A percentile compares a stretch with the other conserved stretches of the same genome.
Evolutionary conservation across 2,888 invertebrate species (phyloP).

Genomic region (Ophion costatus): DNA sequence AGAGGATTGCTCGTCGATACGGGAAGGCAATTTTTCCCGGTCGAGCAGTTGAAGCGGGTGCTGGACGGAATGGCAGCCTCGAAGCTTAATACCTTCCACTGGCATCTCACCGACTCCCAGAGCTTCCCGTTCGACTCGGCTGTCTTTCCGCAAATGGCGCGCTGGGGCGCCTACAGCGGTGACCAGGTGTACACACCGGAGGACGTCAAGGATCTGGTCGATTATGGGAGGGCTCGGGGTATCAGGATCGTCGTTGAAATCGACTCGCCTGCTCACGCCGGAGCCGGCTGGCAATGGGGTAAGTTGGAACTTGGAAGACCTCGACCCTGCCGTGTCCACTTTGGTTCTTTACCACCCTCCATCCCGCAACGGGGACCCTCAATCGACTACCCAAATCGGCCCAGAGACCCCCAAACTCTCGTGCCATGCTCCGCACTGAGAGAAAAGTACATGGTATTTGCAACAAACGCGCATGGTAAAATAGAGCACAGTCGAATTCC

Average conservation of each 20-base stretch:
- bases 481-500: no score
- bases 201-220: conserved; percentile 89
- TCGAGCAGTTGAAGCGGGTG: conserved; percentile 89
- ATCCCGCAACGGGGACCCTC: no score
- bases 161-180: conserved; percentile 94
- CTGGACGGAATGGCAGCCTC: conserved; percentile 95
- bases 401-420: no score
- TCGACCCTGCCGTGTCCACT: no score
- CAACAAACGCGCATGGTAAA: no score
- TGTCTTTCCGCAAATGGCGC: conserved; percentile 90
- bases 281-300: conserved; percentile 94
- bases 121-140: conserved; percentile 94
- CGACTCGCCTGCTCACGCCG: conserved; percentile 95
- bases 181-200: conserved; percentile 90
- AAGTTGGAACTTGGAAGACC: not conserved
- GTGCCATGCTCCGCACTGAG: no score
- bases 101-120: conserved; percentile 96
- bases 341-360: no score
- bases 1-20: conserved; percentile 96
- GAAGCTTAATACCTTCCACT: conserved; percentile 96
- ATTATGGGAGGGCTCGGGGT: conserved; percentile 92
- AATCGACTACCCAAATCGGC: no score
- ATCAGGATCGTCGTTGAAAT: conserved; percentile 95
- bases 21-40: conserved; percentile 94
- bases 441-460: no score